phyloP scores from a whole-genome alignment of 2,113 vertebrate species.

The Cichladusa arquata region DNA sequence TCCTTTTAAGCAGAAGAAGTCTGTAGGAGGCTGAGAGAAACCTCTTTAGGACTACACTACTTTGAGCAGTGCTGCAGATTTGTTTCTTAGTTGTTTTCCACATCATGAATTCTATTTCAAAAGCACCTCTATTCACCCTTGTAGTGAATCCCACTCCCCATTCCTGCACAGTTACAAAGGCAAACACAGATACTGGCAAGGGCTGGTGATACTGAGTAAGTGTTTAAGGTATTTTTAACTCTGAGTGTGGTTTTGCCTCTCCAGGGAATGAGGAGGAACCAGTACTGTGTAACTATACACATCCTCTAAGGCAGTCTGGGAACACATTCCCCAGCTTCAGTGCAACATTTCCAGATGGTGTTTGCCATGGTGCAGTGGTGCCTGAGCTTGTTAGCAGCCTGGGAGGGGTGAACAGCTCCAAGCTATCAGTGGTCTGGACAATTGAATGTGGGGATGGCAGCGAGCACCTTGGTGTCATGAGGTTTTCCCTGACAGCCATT shows the following conservation, averaged over 20 bases:
- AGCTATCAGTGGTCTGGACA: not conserved
- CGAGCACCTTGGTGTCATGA: fast-evolving
- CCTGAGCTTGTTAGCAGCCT: not conserved
- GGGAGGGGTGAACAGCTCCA: not conserved
- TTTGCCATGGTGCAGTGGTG: not conserved
- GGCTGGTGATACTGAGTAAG: not conserved
- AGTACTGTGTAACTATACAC: not conserved
- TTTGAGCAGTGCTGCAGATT: not conserved
- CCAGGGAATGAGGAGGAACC: not conserved
- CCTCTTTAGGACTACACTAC: not conserved
- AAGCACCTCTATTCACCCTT: not conserved
- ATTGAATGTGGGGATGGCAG: fast-evolving
- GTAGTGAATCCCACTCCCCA: not conserved
- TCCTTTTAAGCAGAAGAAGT: not conserved
- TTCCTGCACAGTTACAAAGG: not conserved
- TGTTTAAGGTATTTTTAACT: slow-evolving; percentile 31
- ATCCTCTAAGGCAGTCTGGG: not conserved
- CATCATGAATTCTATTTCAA: not conserved
- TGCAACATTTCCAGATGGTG: not conserved
- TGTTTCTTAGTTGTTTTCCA: not conserved
- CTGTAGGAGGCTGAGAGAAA: not conserved
- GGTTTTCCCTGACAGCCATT: not conserved
- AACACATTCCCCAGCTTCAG: not conserved
- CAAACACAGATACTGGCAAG: not conserved
- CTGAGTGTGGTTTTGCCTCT: not conserved